phyloP scores from a whole-genome alignment of 2,113 vertebrate species.

The Rhea pennata region DNA sequence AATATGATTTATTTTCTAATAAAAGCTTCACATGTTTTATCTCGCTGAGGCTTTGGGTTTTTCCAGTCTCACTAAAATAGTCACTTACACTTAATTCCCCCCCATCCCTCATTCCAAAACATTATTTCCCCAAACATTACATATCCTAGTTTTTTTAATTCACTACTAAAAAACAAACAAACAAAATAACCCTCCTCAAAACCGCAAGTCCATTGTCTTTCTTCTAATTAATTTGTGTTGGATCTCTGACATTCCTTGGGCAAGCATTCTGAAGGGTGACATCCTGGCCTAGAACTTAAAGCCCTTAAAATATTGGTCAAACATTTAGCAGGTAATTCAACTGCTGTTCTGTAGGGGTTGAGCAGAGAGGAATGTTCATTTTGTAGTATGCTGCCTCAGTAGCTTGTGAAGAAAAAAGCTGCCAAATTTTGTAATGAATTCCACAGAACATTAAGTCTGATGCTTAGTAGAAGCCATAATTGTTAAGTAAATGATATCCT shows the following conservation, averaged over 20 bases:
- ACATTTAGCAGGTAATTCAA: neutral
- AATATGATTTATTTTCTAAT: slow-evolving; percentile 61
- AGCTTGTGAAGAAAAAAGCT: slow-evolving; percentile 46
- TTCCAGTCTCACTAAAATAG: neutral
- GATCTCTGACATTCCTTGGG: neutral
- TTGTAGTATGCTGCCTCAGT: slow-evolving; percentile 27
- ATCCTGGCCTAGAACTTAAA: neutral
- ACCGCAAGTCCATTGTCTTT: neutral
- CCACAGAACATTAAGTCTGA: slow-evolving; percentile 73
- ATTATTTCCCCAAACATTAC: neutral
- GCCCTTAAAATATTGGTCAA: neutral
- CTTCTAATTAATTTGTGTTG: neutral
- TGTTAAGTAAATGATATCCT: slow-evolving; percentile 75
- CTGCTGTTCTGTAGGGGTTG: neutral
- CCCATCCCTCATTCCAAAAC: neutral
- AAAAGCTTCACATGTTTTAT: slow-evolving; percentile 43
- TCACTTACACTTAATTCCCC: neutral
- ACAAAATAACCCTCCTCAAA: neutral
- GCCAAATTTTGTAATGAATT: slow-evolving; percentile 74
- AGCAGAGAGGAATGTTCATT: neutral
- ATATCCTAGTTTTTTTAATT: neutral
- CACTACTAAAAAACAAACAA: neutral
- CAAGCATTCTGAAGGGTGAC: neutral
- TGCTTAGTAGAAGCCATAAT: slow-evolving; percentile 74
- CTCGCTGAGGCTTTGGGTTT: slow-evolving; percentile 6